Evolutionary conservation across 2,113 vertebrate species (phyloP), one percentile per base, ranked within the genome.

Genomic region (Petrocephalus microphthalmus): DNA sequence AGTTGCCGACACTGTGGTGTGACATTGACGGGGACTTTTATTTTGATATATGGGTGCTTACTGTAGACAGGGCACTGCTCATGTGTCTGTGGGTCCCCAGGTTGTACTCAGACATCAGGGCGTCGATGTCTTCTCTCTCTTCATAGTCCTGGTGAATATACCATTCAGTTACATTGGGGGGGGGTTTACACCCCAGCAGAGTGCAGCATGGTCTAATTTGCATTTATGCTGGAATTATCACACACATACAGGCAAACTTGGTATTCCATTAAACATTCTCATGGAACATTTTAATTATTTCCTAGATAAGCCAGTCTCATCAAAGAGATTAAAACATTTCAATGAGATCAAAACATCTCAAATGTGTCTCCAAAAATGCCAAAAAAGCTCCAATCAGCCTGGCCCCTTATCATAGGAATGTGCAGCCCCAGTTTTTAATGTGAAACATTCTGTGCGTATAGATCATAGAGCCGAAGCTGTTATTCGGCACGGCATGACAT

Each of bases 71-170:
- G 49, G 95, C 95, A 90, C 91, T 96, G 92, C 93, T 92, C 92
- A 97, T 92, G 89, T 90, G 90, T 1, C 91, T 91, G 0, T 86
- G 89, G 37, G 92, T 90, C 10, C 89, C 89, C 89, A 94, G 93
- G 90, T 93, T 94, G 87, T 88, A 93, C 53, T 95, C 95, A 7
- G 94, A 94, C 89, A 93, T 92, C 91, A 94, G 89, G 15, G 94
- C 94, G 89, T 96, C 94, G 51, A 94, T 95, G 90, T 96, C 95
- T 90, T 96, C 95, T 33, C 85, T 91, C 51, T 93, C 92, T 5
- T 96, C 94, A 91, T 94, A 96, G 90, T 96, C 96, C 97, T 98
- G 91, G 89, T 91, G 85, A 93, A 33, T 88, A 92, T 54, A 94
- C 64, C 11, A 5, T 29, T 88, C 87, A 89, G 91, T 87, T 86